Percentiles rank a stretch among this genome's conserved stretches.
These are phyloP conservation scores for Aphrophora alni DNA, from an alignment of 2,888 invertebrate genomes.

Conservation along the genomic window DNA sequence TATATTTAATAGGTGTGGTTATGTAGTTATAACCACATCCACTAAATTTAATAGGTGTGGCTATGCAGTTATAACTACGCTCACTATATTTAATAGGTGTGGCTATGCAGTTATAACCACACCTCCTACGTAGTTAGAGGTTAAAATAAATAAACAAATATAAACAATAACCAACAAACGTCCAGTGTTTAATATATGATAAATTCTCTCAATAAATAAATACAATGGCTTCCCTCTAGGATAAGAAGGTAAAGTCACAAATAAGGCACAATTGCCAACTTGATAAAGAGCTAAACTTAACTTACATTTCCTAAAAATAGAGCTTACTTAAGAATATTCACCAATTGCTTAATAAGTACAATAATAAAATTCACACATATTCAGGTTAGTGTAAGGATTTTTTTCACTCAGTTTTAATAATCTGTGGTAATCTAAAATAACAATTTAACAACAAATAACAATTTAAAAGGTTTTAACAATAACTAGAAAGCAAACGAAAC, in stretches of 20 bases:
- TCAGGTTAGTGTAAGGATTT: not conserved
- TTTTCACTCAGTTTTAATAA: not conserved
- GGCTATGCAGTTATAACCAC: no score
- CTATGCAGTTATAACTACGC: no score
- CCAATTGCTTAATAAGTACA: slow-evolving; percentile 38
- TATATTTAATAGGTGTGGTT: no score
- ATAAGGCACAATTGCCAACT: slow-evolving; percentile 38
- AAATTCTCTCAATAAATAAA: slow-evolving; percentile 21
- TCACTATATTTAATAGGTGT: no score
- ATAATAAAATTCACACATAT: slow-evolving; percentile 32
- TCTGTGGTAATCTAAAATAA: slow-evolving; percentile 23
- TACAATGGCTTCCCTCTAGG: slow-evolving; percentile 18
- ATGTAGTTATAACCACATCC: no score
- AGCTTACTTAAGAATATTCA: slow-evolving; percentile 33
- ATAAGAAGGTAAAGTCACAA: slow-evolving; percentile 17
- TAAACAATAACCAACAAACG: slow-evolving; percentile 32
- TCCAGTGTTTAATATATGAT: slow-evolving; percentile 19
- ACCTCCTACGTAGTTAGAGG: no score
- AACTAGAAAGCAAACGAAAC: slow-evolving; percentile 36
- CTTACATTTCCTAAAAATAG: slow-evolving; percentile 33
- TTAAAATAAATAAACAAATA: not conserved
- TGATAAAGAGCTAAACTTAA: slow-evolving; percentile 30
- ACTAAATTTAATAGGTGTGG: no score
- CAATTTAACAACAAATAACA: slow-evolving; percentile 17
- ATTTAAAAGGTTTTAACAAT: slow-evolving; percentile 24